Percentiles rank a stretch among this genome's conserved stretches.
Evolutionary conservation across 2,113 vertebrate species (phyloP).

Genomic region (Boleophthalmus pectinirostris): DNA sequence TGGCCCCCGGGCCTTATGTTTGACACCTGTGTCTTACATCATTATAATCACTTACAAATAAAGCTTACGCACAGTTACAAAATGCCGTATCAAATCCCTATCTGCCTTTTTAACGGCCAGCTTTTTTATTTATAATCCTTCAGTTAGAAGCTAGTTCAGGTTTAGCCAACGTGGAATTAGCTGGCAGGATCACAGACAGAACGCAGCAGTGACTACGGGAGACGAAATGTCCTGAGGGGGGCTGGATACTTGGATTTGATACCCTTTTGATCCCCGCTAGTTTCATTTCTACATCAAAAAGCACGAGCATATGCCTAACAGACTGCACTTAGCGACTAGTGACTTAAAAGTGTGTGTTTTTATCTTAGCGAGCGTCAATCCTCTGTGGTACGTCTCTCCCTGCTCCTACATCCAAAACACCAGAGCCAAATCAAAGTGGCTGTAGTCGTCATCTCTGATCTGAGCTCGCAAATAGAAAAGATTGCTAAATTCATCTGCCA

Average conservation of each 20-base stretch:
- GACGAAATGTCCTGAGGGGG: background rate
- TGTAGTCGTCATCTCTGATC: slow-evolving; percentile 55
- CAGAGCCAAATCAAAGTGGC: slow-evolving; percentile 58
- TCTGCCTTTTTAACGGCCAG: slow-evolving; percentile 13
- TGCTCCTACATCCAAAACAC: slow-evolving; percentile 58
- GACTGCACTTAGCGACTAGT: slow-evolving; percentile 53
- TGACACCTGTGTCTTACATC: too few species aligned
- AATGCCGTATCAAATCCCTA: background rate
- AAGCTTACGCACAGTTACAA: too few species aligned
- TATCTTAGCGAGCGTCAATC: slow-evolving; percentile 9
- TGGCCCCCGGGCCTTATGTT: too few species aligned
- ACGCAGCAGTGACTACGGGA: slow-evolving; percentile 18
- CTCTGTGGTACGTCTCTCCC: slow-evolving; percentile 48
- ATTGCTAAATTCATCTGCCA: background rate
- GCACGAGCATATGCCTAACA: slow-evolving; percentile 58
- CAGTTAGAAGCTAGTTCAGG: slow-evolving; percentile 52
- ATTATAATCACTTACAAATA: background rate
- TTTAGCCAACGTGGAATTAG: slow-evolving; percentile 58
- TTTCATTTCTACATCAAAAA: slow-evolving; percentile 70
- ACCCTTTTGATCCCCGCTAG: slow-evolving; percentile 65
- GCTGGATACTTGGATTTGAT: slow-evolving; percentile 17
- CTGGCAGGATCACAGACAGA: slow-evolving; percentile 55
- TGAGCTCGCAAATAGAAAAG: slow-evolving; percentile 22
- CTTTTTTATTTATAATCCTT: slow-evolving; percentile 21
- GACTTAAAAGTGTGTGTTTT: slow-evolving; percentile 48